Base-by-base conservation (phyloP, 2,888 invertebrate genomes). In the Thymelicus lineola region DNA sequence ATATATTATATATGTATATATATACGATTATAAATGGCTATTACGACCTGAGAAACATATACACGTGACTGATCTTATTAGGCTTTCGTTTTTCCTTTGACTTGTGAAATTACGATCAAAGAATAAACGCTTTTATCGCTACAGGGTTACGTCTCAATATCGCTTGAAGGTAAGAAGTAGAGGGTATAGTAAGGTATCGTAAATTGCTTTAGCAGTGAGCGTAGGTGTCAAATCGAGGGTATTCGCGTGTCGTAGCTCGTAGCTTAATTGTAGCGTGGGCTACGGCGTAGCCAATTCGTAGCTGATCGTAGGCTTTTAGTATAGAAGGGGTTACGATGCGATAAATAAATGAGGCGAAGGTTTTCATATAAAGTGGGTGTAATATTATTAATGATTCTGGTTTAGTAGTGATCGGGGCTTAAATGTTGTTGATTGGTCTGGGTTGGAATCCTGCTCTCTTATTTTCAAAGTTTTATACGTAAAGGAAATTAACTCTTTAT, bases 241-340 rank as follows among this genome's bases (percentile, higher is more conserved):
- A 66, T 66, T 65, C 35, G 17, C 14, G 50, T 36, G 46, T 66
- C 59, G 66, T 59, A 66, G 66, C 50, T 59, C 59, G 66, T 66
- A 66, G 66, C 50, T 59, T 50, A 48, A 66, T 59, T 66, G 59
- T 66, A 59, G 59, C 50, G 36, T 48, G 46, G 17, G 36, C 66
- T 38, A 48, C 46, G 35, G 36, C 12, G 58, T 66, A 66, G 59
- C 58, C 17, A 59, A 66, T 66, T 66, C 59, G 59, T 66, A 59
- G 48, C 66, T 36, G 35, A 15, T 28, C 46, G 61, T 62, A 36
- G 62, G 46, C 62, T 15, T 48, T 46, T 36, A 48, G 10, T 10
- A 62, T 53, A 12, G 53, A 53, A 20, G 20, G 20, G 3, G 10
- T 53, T 17, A 17, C 15, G 6, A 17, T 10, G 53, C 20, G 6